Evolutionary conservation across 2,888 invertebrate species (phyloP).

Genomic region (Agrenia bidenticulata): DNA sequence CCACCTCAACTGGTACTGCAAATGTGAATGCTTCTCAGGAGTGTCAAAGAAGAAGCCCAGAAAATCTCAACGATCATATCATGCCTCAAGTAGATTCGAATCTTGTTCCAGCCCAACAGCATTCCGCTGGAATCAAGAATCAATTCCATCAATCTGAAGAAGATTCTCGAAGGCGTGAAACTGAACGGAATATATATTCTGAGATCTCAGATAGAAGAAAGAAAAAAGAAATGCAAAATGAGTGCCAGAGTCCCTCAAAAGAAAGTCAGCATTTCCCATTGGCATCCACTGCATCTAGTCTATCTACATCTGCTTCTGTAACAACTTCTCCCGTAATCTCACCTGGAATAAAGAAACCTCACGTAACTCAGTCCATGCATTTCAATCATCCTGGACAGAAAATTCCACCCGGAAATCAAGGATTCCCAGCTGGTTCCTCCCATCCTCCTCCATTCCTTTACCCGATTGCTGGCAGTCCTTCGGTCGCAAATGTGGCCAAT

Average conservation of each 20-base stretch:
- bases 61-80: no score
- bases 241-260: background rate
- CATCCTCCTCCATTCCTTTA: constrained; percentile 28
- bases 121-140: no score
- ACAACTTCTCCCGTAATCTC: constrained; percentile 5
- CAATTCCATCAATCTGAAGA: no score
- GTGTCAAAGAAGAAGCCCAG: no score
- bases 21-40: no score
- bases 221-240: background rate
- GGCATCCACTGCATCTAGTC: background rate
- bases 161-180: no score
- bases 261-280: background rate
- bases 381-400: constrained; percentile 16
- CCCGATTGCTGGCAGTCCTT: constrained; percentile 12
- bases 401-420: background rate
- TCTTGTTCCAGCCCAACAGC: no score
- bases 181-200: background rate
- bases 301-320: background rate
- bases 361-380: constrained; percentile 4
- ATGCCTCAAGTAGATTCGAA: no score
- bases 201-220: constrained; percentile 2
- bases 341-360: background rate
- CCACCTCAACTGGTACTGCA: no score
- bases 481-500: background rate
- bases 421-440: constrained; percentile 3